Percentiles rank a stretch among this genome's conserved stretches.
These are phyloP conservation scores for Battus philenor DNA, from an alignment of 1,140 invertebrate genomes.

Conservation along the genomic window DNA sequence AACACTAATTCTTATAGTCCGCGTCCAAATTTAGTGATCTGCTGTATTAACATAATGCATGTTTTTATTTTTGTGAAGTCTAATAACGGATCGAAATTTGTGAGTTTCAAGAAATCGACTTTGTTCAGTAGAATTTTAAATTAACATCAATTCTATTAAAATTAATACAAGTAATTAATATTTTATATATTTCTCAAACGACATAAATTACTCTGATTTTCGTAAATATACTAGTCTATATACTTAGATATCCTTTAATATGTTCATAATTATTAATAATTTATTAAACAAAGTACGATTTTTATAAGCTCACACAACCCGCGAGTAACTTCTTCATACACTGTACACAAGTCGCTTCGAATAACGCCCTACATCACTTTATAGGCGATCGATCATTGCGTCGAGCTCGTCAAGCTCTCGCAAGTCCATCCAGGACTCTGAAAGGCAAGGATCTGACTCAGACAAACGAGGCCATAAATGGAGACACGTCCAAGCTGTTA, in stretches of 20 bases:
- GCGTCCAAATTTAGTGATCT: constrained; percentile 33
- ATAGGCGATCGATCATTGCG: constrained; percentile 67
- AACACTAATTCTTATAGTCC: constrained; percentile 31
- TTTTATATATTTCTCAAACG: too few species aligned
- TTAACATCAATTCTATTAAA: too few species aligned
- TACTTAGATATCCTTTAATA: too few species aligned
- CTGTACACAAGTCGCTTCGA: constrained; percentile 38
- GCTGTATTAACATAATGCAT: constrained; percentile 48
- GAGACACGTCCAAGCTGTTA: constrained; percentile 89
- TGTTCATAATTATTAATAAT: too few species aligned
- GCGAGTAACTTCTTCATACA: constrained; percentile 21
- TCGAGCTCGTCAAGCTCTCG: constrained; percentile 68
- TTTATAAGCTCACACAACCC: constrained; percentile 21
- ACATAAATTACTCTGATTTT: too few species aligned
- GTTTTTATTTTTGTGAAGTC: constrained; percentile 45
- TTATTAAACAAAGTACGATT: constrained; percentile 12
- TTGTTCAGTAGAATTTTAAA: constrained; percentile 10
- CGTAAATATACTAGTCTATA: too few species aligned
- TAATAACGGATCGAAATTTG: constrained; percentile 22
- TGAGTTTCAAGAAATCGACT: constrained; percentile 7
- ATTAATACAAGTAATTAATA: too few species aligned
- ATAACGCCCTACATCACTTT: constrained; percentile 65
- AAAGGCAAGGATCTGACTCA: constrained; percentile 53
- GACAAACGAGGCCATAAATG: constrained; percentile 86
- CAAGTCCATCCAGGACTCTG: constrained; percentile 49